Evolutionary conservation across 2,113 vertebrate genomes (phyloP), one percentile per base, ranked within the genome.

Genomic region (Pungitius pungitius): DNA sequence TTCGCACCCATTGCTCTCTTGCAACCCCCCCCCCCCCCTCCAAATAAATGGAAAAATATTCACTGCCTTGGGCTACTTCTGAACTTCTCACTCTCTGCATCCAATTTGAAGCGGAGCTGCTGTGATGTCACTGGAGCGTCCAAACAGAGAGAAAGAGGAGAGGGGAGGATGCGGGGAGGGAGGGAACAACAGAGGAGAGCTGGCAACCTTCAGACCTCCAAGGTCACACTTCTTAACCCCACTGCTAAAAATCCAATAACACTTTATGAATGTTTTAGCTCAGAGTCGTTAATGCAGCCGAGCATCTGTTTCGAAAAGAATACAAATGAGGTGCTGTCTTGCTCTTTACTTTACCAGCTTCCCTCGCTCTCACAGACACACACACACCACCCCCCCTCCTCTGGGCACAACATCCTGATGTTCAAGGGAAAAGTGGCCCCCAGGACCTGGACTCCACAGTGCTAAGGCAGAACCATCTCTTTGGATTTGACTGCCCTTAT

Each of bases 11-110:
- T 60, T 59, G 78, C 59, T 72, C 80, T 73, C 55, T 68, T 60
- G 62, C 63, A 54, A 30, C 30, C 30, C 68, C 69, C 56, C 76
- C 68, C 80, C 69, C 61, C 70, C 59, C 77, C 63, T 82, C 68
- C 65, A 92, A 94, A 93, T 94, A 94, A 93, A 94, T 94, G 93
- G 93, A 94, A 94, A 95, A 94, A 93, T 93, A 94, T 93, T 94
- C 93, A 88, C 81, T 83, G 93, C 94, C 94, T 80, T 62, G 80
- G 94, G 94, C 93, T 89, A 93, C 90, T 59, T 80, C 87, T 94
- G 93, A 95, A 94, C 93, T 95, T 94, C 92, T 93, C 92, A 93
- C 93, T 95, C 90, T 90, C 93, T 93, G 93, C 92, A 93, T 93
- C 92, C 94, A 93, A 93, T 94, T 92, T 92, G 87, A 91, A 93